phyloP scores from a whole-genome alignment of 2,113 vertebrate genomes.

The Petrocephalus zakoni region DNA sequence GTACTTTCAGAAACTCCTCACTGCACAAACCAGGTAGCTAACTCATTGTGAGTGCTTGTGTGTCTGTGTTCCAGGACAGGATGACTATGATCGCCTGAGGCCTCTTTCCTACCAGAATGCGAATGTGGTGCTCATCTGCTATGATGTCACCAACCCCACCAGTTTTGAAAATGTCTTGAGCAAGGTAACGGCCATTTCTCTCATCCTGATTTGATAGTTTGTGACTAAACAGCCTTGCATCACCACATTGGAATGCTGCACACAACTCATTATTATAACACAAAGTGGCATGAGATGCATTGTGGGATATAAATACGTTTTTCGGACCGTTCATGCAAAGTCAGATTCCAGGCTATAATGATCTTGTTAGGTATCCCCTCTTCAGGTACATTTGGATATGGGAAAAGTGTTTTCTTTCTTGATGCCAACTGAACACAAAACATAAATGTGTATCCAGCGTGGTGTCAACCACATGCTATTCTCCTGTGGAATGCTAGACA shows the following conservation, averaged over 20 bases:
- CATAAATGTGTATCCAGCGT: neutral
- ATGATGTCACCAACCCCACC: slow-evolving; percentile 90
- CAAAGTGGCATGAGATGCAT: neutral
- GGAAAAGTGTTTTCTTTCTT: neutral
- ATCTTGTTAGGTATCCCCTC: neutral
- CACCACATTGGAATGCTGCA: neutral
- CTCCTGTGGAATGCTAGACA: neutral
- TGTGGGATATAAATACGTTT: neutral
- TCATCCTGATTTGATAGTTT: neutral
- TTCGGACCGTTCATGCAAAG: neutral
- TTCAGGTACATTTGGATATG: neutral
- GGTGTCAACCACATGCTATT: neutral
- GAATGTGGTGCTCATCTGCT: slow-evolving; percentile 81
- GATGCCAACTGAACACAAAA: neutral
- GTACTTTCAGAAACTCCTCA: neutral
- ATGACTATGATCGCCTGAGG: slow-evolving; percentile 87
- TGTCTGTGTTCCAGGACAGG: slow-evolving; percentile 74
- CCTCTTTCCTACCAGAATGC: slow-evolving; percentile 90
- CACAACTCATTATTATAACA: neutral
- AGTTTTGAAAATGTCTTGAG: slow-evolving; percentile 86
- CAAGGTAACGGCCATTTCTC: slow-evolving; percentile 67
- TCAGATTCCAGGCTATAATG: neutral
- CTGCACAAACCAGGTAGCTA: neutral
- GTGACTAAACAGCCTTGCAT: neutral
- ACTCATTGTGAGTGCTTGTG: neutral